A percentile compares a stretch with the other conserved stretches of the same genome.
Conservation (phyloP, 2,888 invertebrate genomes). For the Synergus gifuensis region DNA sequence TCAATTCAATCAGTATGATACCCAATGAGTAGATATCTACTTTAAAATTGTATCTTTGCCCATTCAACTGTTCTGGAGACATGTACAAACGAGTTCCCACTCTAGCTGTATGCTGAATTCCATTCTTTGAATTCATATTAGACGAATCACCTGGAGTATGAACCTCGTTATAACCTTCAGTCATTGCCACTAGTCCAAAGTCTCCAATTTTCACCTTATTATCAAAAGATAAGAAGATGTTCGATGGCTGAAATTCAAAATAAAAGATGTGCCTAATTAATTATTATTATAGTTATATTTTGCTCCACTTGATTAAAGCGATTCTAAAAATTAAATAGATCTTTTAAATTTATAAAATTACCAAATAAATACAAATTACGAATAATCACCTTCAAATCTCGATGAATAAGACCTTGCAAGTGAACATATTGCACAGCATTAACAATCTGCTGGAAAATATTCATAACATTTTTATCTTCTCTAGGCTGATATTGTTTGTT, state of each 20-base stretch:
- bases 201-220: slow-evolving; percentile 97
- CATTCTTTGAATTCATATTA: slow-evolving; percentile 73
- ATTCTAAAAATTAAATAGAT: not conserved
- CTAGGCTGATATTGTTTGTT: slow-evolving; percentile 67
- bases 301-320: no score
- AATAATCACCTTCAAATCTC: slow-evolving; percentile 91
- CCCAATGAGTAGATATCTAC: slow-evolving; percentile 98
- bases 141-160: slow-evolving; percentile 64
- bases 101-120: slow-evolving; percentile 79
- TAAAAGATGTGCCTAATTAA: no score
- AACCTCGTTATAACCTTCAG: slow-evolving; percentile 79
- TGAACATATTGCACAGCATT: slow-evolving; percentile 98
- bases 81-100: slow-evolving; percentile 97
- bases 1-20: slow-evolving; percentile 94
- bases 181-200: slow-evolving; percentile 96
- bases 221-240: slow-evolving; percentile 95
- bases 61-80: slow-evolving; percentile 95
- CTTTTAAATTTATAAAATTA: slow-evolving; percentile 5
- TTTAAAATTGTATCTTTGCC: slow-evolving; percentile 90
- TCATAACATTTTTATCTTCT: slow-evolving; percentile 79
- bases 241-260: slow-evolving; percentile 83
- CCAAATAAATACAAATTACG: not conserved
- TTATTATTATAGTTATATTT: no score
- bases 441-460: slow-evolving; percentile 93
- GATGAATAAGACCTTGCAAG: slow-evolving; percentile 93